These are phyloP conservation scores for Nibea albiflora DNA, from an alignment of 2,113 vertebrate species.

Conservation along the genomic window DNA sequence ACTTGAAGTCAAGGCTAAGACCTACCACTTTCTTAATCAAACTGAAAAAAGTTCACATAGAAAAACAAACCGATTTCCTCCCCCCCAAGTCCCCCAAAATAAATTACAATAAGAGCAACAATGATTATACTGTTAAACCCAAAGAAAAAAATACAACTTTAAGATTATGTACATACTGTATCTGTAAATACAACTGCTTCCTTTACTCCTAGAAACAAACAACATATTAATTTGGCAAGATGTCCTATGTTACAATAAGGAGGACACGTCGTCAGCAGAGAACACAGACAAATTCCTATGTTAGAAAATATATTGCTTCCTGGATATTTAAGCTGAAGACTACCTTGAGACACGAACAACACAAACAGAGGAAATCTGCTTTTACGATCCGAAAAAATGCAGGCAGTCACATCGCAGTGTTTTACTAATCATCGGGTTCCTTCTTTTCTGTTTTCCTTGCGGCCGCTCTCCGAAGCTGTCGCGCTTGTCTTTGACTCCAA, in stretches of 20 bases:
- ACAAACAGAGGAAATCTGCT: slow-evolving; percentile 46
- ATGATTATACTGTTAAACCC: slow-evolving; percentile 71
- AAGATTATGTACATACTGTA: slow-evolving; percentile 78
- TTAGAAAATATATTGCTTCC: slow-evolving; percentile 83
- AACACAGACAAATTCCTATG: slow-evolving; percentile 64
- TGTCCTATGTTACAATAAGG: slow-evolving; percentile 66
- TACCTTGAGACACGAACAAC: slow-evolving; percentile 62
- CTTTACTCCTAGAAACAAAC: slow-evolving; percentile 58
- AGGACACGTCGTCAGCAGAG: slow-evolving; percentile 60
- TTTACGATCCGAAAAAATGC: slow-evolving; percentile 31
- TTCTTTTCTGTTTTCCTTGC: neutral
- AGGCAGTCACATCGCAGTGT: slow-evolving; percentile 48
- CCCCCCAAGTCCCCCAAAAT: slow-evolving; percentile 53
- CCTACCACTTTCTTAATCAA: slow-evolving; percentile 63
- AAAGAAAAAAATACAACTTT: slow-evolving; percentile 69
- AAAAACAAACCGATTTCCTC: slow-evolving; percentile 50
- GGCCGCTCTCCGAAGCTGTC: slow-evolving; percentile 24
- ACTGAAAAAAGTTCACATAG: slow-evolving; percentile 52
- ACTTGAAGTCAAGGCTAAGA: slow-evolving; percentile 75
- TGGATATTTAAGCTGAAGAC: slow-evolving; percentile 66
- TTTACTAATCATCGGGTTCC: slow-evolving; percentile 23
- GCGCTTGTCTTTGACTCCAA: slow-evolving; percentile 30
- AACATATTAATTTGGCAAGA: slow-evolving; percentile 73
- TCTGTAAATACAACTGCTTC: slow-evolving; percentile 69
- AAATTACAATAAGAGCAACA: slow-evolving; percentile 77